phyloP scores from a whole-genome alignment of 2,888 invertebrate genomes.

The Beris morrisii region DNA sequence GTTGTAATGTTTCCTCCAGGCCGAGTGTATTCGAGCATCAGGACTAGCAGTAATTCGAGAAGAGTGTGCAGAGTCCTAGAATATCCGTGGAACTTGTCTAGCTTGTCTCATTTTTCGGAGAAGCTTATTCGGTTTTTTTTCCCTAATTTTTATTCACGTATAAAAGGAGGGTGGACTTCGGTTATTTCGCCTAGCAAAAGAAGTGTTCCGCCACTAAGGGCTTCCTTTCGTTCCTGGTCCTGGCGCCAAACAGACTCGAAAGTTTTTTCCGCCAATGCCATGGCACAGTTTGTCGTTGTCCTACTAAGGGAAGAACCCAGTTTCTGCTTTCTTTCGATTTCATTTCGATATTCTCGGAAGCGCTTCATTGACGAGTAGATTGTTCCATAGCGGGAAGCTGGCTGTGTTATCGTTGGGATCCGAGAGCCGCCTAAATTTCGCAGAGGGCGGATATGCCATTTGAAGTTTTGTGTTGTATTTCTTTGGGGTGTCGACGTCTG shows the following conservation, averaged over 20 bases:
- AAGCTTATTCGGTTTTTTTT: constrained; percentile 1
- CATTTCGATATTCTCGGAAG: constrained; percentile 7
- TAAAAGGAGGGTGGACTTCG: background rate
- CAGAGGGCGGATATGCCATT: no score
- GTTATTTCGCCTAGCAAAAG: background rate
- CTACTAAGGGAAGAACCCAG: background rate
- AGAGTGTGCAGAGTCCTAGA: constrained; percentile 2
- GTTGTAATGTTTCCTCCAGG: constrained; percentile 1
- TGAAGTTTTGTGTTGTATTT: no score
- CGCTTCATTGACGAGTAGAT: constrained; percentile 6
- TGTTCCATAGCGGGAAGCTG: no score
- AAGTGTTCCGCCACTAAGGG: background rate
- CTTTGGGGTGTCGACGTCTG: no score
- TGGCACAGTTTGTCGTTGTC: background rate
- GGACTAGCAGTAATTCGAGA: constrained; percentile 3
- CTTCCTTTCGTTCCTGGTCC: background rate
- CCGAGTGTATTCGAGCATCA: background rate
- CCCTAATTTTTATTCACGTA: background rate
- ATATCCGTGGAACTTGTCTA: background rate
- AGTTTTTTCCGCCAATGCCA: constrained; percentile 13
- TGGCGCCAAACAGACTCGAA: constrained; percentile 25
- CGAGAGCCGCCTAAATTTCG: no score
- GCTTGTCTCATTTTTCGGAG: no score
- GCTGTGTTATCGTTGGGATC: no score
- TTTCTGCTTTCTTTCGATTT: constrained; percentile 21